Conservation (phyloP, 2,888 invertebrate species). For the Archips crataeganus region DNA sequence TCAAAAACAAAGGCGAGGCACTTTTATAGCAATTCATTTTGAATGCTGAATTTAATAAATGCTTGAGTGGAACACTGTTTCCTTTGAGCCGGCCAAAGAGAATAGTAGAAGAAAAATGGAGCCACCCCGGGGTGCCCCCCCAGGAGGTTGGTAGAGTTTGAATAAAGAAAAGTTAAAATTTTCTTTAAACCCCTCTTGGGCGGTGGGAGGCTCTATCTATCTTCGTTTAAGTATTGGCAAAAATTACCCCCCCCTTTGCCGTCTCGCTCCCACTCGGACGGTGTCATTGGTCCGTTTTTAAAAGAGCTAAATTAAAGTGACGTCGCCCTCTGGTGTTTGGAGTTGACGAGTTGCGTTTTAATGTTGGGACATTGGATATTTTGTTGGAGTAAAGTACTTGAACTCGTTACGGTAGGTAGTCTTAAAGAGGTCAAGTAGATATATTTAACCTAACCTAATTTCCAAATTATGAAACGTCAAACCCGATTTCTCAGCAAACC, state of each 20-base stretch:
- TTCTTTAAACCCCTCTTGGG: conserved; percentile 73
- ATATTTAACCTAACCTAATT: no score
- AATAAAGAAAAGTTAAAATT: conserved; percentile 86
- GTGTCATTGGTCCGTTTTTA: conserved; percentile 76
- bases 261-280: conserved; percentile 64
- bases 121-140: conserved; percentile 54
- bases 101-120: conserved; percentile 80
- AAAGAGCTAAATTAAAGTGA: conserved; percentile 56
- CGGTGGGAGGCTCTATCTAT: conserved; percentile 73
- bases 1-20: conserved; percentile 60
- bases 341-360: conserved; percentile 19
- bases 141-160: conserved; percentile 51
- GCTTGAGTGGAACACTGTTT: conserved; percentile 75
- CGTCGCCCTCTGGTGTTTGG: conserved; percentile 40
- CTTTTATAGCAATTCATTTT: conserved; percentile 75
- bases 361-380: not conserved
- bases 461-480: no score
- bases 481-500: no score
- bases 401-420: no score
- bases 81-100: conserved; percentile 82
- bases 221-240: conserved; percentile 85
- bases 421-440: no score
- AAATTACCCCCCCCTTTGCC: conserved; percentile 70
- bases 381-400: not conserved
- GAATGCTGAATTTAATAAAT: conserved; percentile 83